phyloP scores from a whole-genome alignment of 2,797 vertebrate species.

The Oreochromis mossambicus region DNA sequence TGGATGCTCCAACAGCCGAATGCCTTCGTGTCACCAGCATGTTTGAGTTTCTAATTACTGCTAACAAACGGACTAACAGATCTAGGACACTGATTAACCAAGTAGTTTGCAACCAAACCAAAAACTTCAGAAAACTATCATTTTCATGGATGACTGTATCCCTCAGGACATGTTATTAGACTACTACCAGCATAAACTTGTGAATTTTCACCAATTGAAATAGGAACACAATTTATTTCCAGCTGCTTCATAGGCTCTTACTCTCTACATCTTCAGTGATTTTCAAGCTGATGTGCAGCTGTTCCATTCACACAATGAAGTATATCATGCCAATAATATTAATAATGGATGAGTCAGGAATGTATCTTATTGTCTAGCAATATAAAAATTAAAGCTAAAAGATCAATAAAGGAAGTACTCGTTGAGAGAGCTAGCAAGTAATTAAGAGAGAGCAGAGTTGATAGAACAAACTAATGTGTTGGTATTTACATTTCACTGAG shows the following conservation, averaged over 20 bases:
- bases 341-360: not conserved
- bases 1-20: not conserved
- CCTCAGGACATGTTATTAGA: not conserved
- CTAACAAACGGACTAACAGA: not conserved
- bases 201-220: not conserved
- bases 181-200: not conserved
- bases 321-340: not conserved
- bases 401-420: not conserved
- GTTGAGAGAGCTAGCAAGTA: not conserved
- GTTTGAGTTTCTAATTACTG: not conserved
- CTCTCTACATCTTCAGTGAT: not conserved
- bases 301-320: not conserved
- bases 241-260: not conserved
- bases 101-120: not conserved
- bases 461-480: not conserved
- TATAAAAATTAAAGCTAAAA: not conserved
- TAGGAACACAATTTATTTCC: not conserved
- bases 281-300: not conserved
- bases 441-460: not conserved
- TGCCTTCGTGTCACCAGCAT: not conserved
- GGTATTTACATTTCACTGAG: not conserved
- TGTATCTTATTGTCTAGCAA: not conserved
- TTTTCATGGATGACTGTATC: not conserved
- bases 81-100: not conserved
- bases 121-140: not conserved